Evolutionary conservation across 2,888 invertebrate genomes (phyloP).

Genomic region (Pseudanteris insignis): DNA sequence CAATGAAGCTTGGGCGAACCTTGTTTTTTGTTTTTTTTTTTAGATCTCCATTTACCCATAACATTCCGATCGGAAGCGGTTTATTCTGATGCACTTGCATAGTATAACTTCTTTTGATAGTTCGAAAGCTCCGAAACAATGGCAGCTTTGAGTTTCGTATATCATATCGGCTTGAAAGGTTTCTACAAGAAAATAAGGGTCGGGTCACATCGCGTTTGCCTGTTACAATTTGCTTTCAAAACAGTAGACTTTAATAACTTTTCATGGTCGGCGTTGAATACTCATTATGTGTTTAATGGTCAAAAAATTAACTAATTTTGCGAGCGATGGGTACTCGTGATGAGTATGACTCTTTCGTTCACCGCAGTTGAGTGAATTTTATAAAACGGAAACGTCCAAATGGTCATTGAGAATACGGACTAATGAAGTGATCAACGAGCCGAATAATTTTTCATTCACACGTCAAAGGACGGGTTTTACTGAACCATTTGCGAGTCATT

Average conservation of each 20-base stretch:
- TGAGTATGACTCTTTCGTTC: too few species aligned
- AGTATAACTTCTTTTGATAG: conserved; percentile 19
- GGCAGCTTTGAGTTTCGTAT: conserved; percentile 2
- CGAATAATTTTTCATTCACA: too few species aligned
- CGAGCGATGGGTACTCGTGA: too few species aligned
- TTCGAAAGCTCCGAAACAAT: conserved; percentile 11
- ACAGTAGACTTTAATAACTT: conserved; percentile 6
- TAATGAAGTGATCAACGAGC: too few species aligned
- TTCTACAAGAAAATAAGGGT: conserved; percentile 6
- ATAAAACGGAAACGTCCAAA: too few species aligned
- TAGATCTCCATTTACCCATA: conserved; percentile 13
- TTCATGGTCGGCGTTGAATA: background rate
- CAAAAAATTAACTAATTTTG: too few species aligned
- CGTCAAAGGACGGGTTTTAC: too few species aligned
- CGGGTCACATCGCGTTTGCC: conserved; percentile 5
- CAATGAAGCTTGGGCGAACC: background rate
- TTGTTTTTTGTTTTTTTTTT: too few species aligned
- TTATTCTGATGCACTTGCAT: conserved; percentile 13
- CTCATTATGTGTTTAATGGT: too few species aligned
- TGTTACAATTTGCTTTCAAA: conserved; percentile 7
- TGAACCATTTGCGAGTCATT: too few species aligned
- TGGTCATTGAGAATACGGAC: too few species aligned
- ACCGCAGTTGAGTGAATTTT: too few species aligned
- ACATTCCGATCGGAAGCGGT: conserved; percentile 17
- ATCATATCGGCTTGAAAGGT: conserved; percentile 9